Base-by-base conservation (phyloP, 2,888 invertebrate genomes). In the Ormyrus labotus region DNA sequence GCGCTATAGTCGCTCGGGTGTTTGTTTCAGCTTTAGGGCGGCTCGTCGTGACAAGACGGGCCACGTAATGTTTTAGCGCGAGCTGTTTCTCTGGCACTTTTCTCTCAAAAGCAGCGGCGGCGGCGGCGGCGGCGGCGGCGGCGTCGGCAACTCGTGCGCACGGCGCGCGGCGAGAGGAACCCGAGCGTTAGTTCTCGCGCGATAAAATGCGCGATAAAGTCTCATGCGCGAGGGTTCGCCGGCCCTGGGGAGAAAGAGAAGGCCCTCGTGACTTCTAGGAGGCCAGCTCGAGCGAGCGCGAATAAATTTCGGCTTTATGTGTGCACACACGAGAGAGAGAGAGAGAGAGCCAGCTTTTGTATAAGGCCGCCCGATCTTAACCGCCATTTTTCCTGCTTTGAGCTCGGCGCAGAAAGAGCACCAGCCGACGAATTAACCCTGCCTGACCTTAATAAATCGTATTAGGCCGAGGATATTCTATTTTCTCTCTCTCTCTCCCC, bases 241-340 rank as follows among this genome's bases (percentile, higher is more conserved):
- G 51, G 47, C 80, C 69, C 51, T 60, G 50, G 64, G 74, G 74
- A 55, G 55, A 58, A 34, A 19, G 69, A 64, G 78, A 76, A 50
- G 57, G 67, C 69, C 78, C 82, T 82, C 82, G 76, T 81, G 81
- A 79, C 82, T 82, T 76, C 81, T 82, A 81, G 65, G 67, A 34
- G 34, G 34, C 34, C 34, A 34, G 34, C 34, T 73, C 58, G 57
- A 70, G 77, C 65, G 4, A 34, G 69, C 65, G 64, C 71, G 83
- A 83, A 83, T 83, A 83, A 83, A 83, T 83, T 83, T 83, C 58
- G 83, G 79, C 61, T 78, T 81, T 77, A 71, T 80, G 81, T 77
- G 34, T 34, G 34, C 34, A 34, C 34, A 34, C 34, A 34, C 34
- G 34, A 34, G 34, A 34, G 34, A 76, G 73, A 47, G n/a, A 19